Conservation (phyloP, 2,888 invertebrate species). For the Lampropteryx suffumata region DNA sequence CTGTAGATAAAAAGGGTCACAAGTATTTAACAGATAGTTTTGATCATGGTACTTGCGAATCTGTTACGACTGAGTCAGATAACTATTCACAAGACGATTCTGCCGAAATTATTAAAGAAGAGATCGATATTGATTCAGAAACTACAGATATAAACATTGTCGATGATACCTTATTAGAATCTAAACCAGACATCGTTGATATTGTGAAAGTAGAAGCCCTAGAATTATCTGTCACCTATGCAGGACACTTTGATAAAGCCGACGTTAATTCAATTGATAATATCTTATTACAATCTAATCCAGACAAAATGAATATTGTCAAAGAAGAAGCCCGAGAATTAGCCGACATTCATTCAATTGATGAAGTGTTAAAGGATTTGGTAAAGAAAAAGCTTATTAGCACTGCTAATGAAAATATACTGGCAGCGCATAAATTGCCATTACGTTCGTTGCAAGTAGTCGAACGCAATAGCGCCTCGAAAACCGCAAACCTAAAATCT, state of each 20-base stretch:
- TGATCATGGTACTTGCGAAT: too few relatives aligned
- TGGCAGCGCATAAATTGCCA: not conserved
- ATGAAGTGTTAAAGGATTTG: conserved; percentile 2
- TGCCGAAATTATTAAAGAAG: not conserved
- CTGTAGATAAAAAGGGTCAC: not conserved
- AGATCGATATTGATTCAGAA: not conserved
- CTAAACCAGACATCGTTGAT: not conserved
- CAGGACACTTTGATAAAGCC: too few relatives aligned
- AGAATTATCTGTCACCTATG: too few relatives aligned
- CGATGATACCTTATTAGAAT: not conserved
- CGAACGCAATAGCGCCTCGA: not conserved
- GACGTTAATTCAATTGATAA: too few relatives aligned
- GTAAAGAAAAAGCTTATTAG: not conserved
- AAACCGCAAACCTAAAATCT: not conserved
- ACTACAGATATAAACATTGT: not conserved
- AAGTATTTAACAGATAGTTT: too few relatives aligned
- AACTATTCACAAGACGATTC: not conserved
- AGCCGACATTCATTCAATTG: too few relatives aligned
- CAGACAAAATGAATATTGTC: too few relatives aligned
- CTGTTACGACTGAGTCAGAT: too few relatives aligned
- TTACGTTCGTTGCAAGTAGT: not conserved
- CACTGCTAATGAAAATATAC: not conserved
- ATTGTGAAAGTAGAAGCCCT: not conserved
- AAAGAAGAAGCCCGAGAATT: too few relatives aligned
- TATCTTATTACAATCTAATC: too few relatives aligned